Percentiles rank a stretch among this genome's conserved stretches.
Evolutionary conservation across 2,888 invertebrate species (phyloP).

Genomic region (Neelides folsomi): DNA sequence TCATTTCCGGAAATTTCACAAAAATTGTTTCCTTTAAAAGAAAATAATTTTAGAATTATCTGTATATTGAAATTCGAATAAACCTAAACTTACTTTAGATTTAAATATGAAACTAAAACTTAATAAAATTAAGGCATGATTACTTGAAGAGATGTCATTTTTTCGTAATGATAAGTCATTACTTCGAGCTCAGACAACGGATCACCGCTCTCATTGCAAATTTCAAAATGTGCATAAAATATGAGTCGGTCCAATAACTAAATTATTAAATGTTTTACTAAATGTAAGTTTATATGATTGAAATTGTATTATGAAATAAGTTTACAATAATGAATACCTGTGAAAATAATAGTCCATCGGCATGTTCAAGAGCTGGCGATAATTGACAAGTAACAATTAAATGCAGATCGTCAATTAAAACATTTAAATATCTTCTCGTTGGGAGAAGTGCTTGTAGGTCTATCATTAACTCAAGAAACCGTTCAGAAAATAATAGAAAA

Average conservation of each 20-base stretch:
- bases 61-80: background rate
- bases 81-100: background rate
- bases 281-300: no score
- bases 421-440: conserved; percentile 91
- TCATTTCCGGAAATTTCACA: conserved; percentile 72
- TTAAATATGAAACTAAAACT: background rate
- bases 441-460: conserved; percentile 91
- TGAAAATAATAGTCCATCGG: conserved; percentile 78
- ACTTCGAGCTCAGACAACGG: conserved; percentile 86
- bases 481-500: conserved; percentile 72
- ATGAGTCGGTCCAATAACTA: conserved; percentile 88
- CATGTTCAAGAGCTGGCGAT: conserved; percentile 55
- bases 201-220: conserved; percentile 90
- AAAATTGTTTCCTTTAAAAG: conserved; percentile 72
- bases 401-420: conserved; percentile 87
- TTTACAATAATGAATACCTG: conserved; percentile 51
- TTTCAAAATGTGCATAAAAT: conserved; percentile 94
- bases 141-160: conserved; percentile 79
- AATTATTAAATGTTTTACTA: no score
- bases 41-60: conserved; percentile 3
- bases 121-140: background rate
- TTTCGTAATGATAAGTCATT: conserved; percentile 82
- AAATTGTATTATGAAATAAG: no score
- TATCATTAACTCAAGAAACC: conserved; percentile 88
- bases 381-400: conserved; percentile 78